These are phyloP conservation scores for Drosophila borealis DNA, from an alignment of 2,888 invertebrate genomes.

Conservation along the genomic window DNA sequence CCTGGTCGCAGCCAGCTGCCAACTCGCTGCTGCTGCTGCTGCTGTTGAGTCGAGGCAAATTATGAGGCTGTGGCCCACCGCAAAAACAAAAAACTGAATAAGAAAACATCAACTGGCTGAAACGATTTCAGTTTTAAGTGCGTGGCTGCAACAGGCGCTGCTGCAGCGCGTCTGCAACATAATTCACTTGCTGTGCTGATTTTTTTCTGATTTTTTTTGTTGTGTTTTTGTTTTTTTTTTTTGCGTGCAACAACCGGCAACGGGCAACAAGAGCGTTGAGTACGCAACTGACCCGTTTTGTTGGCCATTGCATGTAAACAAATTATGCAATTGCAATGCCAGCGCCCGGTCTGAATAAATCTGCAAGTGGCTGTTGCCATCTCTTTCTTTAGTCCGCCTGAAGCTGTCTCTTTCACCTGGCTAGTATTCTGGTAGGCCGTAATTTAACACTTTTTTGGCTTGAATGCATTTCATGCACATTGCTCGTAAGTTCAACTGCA, in stretches of 20 bases:
- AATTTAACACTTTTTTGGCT: slow-evolving; percentile 73
- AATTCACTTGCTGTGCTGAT: slow-evolving; percentile 68
- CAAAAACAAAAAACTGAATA: slow-evolving; percentile 14
- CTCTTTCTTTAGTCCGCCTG: slow-evolving; percentile 11
- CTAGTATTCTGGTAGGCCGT: slow-evolving; percentile 50
- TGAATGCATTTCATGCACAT: slow-evolving; percentile 62
- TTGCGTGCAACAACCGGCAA: slow-evolving; percentile 55
- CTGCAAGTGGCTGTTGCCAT: slow-evolving; percentile 17
- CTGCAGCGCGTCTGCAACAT: slow-evolving; percentile 60
- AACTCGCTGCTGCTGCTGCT: slow-evolving; percentile 4
- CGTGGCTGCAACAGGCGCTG: slow-evolving; percentile 43
- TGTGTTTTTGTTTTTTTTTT: slow-evolving; percentile 19
- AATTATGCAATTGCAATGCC: slow-evolving; percentile 76
- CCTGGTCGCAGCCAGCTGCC: slow-evolving; percentile 7
- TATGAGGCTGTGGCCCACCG: slow-evolving; percentile 58
- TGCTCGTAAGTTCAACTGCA: slow-evolving; percentile 64
- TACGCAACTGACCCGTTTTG: slow-evolving; percentile 76
- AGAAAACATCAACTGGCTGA: slow-evolving; percentile 50
- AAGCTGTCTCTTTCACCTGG: slow-evolving; percentile 8
- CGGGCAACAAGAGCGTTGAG: slow-evolving; percentile 42
- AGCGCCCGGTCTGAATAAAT: slow-evolving; percentile 50
- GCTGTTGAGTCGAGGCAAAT: slow-evolving; percentile 49
- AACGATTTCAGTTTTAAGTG: slow-evolving; percentile 57
- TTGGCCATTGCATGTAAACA: slow-evolving; percentile 72
- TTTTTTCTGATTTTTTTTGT: slow-evolving; percentile 23